Conservation (phyloP, 1,140 invertebrate species). For the Amphibalanus amphitrite region DNA sequence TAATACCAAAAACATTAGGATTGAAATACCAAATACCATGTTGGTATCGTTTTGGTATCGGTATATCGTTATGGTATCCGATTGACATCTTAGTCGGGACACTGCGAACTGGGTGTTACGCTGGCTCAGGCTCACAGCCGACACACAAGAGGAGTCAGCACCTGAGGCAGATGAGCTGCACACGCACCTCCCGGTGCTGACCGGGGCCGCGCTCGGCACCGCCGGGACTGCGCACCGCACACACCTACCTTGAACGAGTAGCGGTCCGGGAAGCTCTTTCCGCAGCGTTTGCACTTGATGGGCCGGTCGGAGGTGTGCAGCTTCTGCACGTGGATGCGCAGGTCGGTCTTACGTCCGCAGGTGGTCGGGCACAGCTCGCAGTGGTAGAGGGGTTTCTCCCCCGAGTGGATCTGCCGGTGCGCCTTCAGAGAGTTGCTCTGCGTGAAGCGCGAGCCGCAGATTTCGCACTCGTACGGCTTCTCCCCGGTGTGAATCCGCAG, state of each 20-base stretch:
- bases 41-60: too few species aligned
- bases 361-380: slow-evolving; percentile 91
- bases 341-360: slow-evolving; percentile 88
- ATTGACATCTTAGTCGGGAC: too few species aligned
- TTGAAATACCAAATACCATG: too few species aligned
- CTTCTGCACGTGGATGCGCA: slow-evolving; percentile 90
- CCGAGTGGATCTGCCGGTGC: slow-evolving; percentile 84
- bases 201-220: too few species aligned
- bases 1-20: too few species aligned
- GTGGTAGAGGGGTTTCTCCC: slow-evolving; percentile 86
- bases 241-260: slow-evolving; percentile 29
- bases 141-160: too few species aligned
- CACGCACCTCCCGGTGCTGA: too few species aligned
- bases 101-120: too few species aligned
- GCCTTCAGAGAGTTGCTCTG: slow-evolving; percentile 90
- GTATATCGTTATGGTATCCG: too few species aligned
- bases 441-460: slow-evolving; percentile 61
- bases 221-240: too few species aligned
- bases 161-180: too few species aligned
- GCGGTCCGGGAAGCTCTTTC: slow-evolving; percentile 75
- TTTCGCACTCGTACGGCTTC: slow-evolving; percentile 43
- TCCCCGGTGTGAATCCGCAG: slow-evolving; percentile 42
- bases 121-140: too few species aligned
- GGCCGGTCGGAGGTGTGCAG: slow-evolving; percentile 86
- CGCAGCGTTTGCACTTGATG: slow-evolving; percentile 78